A percentile compares a stretch with the other conserved stretches of the same genome.
Evolutionary conservation across 1,140 invertebrate species (phyloP).

Genomic region (Drosophila santomea): DNA sequence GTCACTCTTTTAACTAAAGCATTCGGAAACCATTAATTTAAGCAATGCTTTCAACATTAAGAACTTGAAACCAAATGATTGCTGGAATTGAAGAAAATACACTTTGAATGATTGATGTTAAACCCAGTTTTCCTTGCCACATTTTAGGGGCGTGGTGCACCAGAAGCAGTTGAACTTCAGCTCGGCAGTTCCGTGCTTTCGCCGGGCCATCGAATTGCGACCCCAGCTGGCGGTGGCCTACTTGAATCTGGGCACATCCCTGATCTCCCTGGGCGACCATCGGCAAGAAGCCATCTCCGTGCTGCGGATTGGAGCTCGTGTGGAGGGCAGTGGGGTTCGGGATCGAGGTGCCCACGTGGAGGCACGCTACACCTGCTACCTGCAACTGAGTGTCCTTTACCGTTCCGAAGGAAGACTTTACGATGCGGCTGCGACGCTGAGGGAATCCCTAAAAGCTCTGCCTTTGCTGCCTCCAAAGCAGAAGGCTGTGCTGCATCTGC

Average conservation of each 20-base stretch:
- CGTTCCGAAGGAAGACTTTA: constrained; percentile 93
- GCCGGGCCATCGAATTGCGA: constrained; percentile 93
- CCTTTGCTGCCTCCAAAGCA: constrained; percentile 91
- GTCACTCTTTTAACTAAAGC: too few relatives aligned
- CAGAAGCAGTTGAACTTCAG: constrained; percentile 92
- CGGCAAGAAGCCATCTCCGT: constrained; percentile 92
- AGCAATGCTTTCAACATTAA: too few relatives aligned
- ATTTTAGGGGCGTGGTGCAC: constrained; percentile 95
- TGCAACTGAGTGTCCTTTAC: constrained; percentile 94
- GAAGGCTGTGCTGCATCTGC: constrained; percentile 86
- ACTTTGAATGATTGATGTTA: not conserved
- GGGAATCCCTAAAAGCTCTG: constrained; percentile 91
- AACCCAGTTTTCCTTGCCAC: constrained; percentile 7
- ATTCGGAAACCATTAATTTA: too few relatives aligned
- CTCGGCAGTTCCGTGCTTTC: constrained; percentile 61
- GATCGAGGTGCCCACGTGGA: constrained; percentile 95
- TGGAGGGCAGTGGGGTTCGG: constrained; percentile 94
- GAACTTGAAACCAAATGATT: too few relatives aligned
- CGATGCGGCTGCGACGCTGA: constrained; percentile 89
- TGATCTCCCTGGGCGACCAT: constrained; percentile 90
- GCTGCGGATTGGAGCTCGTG: constrained; percentile 90
- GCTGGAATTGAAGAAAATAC: too few relatives aligned
- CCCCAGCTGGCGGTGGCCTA: constrained; percentile 97
- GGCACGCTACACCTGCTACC: constrained; percentile 94
- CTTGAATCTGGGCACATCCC: constrained; percentile 94